Conservation (phyloP, 2,797 vertebrate genomes). For the Nyctalus aviator region DNA sequence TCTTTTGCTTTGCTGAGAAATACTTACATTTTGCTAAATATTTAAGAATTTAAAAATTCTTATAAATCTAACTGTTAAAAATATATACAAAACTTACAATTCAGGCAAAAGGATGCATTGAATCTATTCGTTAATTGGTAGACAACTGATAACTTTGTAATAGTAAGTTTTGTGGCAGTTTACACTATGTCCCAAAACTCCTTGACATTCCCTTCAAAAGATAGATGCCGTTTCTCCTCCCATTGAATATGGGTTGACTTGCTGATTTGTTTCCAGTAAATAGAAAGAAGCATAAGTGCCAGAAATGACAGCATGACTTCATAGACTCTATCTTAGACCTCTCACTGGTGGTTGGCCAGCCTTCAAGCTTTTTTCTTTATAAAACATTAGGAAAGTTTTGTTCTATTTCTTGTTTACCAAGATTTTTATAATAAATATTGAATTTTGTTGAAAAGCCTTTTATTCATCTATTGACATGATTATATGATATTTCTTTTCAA, state of each 20-base stretch:
- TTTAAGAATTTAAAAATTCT: not conserved
- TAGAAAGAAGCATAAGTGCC: not conserved
- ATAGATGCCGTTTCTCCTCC: not conserved
- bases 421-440: conserved; percentile 38
- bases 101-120: not conserved
- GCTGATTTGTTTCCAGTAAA: conserved; percentile 38
- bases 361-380: not conserved
- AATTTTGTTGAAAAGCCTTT: conserved; percentile 34
- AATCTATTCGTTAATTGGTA: not conserved
- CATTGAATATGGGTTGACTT: not conserved
- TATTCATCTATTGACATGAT: not conserved
- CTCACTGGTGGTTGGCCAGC: not conserved
- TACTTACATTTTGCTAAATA: not conserved
- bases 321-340: not conserved
- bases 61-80: conserved; percentile 44
- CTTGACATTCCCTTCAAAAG: conserved; percentile 9
- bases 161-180: not conserved
- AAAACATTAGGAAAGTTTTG: conserved; percentile 35
- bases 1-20: not conserved
- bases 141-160: not conserved
- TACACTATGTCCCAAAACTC: not conserved
- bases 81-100: conserved; percentile 1
- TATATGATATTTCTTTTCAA: not conserved
- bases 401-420: not conserved
- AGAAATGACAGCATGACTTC: conserved; percentile 23